Percentiles rank a stretch among this genome's conserved stretches.
phyloP scores from a whole-genome alignment of 1,140 invertebrate genomes.

The Drosophila melanogaster region DNA sequence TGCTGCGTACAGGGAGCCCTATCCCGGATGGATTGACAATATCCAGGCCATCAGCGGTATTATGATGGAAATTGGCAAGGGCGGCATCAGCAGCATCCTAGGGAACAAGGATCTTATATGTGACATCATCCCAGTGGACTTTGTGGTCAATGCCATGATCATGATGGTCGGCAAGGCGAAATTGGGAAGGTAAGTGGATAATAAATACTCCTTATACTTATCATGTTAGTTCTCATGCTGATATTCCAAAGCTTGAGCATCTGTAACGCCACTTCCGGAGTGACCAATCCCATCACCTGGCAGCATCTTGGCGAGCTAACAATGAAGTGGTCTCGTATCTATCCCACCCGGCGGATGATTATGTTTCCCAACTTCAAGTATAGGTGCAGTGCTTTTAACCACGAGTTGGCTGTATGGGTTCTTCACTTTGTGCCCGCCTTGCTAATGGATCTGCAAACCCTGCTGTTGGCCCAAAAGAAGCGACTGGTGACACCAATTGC shows the following conservation, averaged over 20 bases:
- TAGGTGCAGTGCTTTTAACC: slow-evolving; percentile 89
- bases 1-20: slow-evolving; percentile 90
- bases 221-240: too few species aligned
- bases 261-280: slow-evolving; percentile 96
- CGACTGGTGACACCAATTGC: slow-evolving; percentile 95
- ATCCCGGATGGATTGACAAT: slow-evolving; percentile 96
- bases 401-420: slow-evolving; percentile 89
- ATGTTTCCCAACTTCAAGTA: slow-evolving; percentile 94
- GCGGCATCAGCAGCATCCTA: slow-evolving; percentile 93
- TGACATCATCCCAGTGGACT: slow-evolving; percentile 96
- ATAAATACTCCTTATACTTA: background rate
- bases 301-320: slow-evolving; percentile 89
- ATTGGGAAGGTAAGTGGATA: slow-evolving; percentile 40
- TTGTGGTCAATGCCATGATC: slow-evolving; percentile 95
- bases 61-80: slow-evolving; percentile 93
- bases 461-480: slow-evolving; percentile 89
- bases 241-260: slow-evolving; percentile 85
- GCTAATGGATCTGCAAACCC: slow-evolving; percentile 88
- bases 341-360: slow-evolving; percentile 92
- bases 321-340: slow-evolving; percentile 89
- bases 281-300: slow-evolving; percentile 94
- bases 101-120: slow-evolving; percentile 90
- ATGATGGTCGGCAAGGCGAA: slow-evolving; percentile 88
- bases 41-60: slow-evolving; percentile 93
- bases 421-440: slow-evolving; percentile 93